Evolutionary conservation across 2,113 vertebrate species (phyloP), one percentile per base, ranked within the genome.

Genomic region (Pholis gunnellus): DNA sequence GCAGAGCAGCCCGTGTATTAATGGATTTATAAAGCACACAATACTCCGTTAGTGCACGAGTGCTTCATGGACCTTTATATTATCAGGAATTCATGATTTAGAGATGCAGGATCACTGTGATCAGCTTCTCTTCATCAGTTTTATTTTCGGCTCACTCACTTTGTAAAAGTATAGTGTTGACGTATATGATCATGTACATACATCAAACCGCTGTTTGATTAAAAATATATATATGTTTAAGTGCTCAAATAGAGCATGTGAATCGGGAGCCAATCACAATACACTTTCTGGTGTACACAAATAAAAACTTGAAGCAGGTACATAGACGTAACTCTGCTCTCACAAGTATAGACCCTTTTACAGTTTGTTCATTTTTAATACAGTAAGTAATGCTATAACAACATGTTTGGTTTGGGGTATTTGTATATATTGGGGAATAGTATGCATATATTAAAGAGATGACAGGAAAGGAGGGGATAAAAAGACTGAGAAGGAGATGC

Each of bases 1-100:
- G 14, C 22, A 42, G 6, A 22, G 31, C 31, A 31, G 48, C 25
- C 11, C 11, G n/a, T 31, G 9, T 29, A 42, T 50, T 60, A 60
- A 61, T 75, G n/a, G 54, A 59, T 48, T 67, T 13, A 46, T 59
- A 31, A 57, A 65, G 68, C 68, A 72, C 20, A 65, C 59, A 46
- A 44, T 59, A 17, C 36, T 71, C 40, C n/a, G 36, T 31, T 48
- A 50, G 48, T 50, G 48, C 48, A 52, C 50, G 18, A 64, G 34
- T 57, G 68, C 50, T 81, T 74, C 9, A 31, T 15, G 50, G 22
- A 27, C 38, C 29, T 65, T 25, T 13, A 42, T 34, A 56, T n/a
- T 52, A 50, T 22, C 38, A 52, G 10, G 17, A 64, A 52, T 54
- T 42, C 27, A 25, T 1, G 1, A 46, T 56, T 79, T 31, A 42